Conservation (phyloP, 2,888 invertebrate genomes). For the Petrolisthes cinctipes region DNA sequence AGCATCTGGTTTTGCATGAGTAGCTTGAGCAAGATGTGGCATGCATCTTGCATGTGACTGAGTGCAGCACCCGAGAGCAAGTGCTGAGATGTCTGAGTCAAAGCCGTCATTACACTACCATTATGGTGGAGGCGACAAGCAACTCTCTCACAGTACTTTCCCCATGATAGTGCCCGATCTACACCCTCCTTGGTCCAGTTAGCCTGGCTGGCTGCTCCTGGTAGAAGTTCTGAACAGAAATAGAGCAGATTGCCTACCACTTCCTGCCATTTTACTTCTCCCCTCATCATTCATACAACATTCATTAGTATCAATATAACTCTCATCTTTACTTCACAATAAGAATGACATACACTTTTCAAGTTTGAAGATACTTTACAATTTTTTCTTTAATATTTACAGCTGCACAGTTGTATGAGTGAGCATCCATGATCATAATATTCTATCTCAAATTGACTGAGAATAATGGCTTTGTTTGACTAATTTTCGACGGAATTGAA, state of each 20-base stretch:
- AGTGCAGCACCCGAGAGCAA: not conserved
- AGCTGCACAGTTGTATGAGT: too few relatives aligned
- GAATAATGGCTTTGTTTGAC: too few relatives aligned
- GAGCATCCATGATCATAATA: too few relatives aligned
- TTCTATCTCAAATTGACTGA: too few relatives aligned
- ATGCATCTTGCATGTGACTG: conserved; percentile 31
- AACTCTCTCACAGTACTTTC: conserved; percentile 46
- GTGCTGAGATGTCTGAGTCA: conserved; percentile 2
- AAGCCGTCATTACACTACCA: conserved; percentile 18
- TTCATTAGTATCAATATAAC: not conserved
- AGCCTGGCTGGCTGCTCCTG: conserved; percentile 31
- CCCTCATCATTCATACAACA: not conserved
- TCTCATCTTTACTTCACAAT: not conserved
- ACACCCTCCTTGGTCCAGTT: conserved; percentile 49
- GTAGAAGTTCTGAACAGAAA: conserved; percentile 40
- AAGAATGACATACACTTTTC: too few relatives aligned
- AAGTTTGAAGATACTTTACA: not conserved
- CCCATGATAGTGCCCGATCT: conserved; percentile 51
- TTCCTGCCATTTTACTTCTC: conserved; percentile 22
- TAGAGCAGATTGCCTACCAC: conserved; percentile 44
- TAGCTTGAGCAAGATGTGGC: conserved; percentile 14
- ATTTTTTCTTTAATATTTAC: not conserved
- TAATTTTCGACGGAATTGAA: not conserved
- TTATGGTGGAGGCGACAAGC: conserved; percentile 9
- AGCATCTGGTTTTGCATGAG: conserved; percentile 43